Conservation (phyloP, 2,888 invertebrate species). For the Eristalis intricaria region DNA sequence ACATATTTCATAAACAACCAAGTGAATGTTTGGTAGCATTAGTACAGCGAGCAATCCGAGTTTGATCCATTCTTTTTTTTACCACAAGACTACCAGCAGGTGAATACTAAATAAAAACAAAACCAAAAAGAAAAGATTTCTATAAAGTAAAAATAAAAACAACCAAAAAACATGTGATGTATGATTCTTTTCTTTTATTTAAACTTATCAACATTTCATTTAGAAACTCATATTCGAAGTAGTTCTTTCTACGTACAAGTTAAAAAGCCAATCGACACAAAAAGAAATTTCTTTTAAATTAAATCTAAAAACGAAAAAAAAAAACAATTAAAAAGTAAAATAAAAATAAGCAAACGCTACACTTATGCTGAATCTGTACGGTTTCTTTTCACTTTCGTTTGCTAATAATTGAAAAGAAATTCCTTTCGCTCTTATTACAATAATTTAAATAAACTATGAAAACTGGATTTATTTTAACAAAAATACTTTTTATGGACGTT, state of each 20-base stretch:
- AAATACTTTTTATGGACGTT: constrained; percentile 70
- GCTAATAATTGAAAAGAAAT: constrained; percentile 17
- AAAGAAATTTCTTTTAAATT: constrained; percentile 46
- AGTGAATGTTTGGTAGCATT: too few species aligned
- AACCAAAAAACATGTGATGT: constrained; percentile 44
- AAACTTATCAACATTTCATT: constrained; percentile 67
- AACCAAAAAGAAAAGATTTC: not conserved
- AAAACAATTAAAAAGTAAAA: constrained; percentile 31
- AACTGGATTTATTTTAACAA: constrained; percentile 66
- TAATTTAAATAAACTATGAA: constrained; percentile 59
- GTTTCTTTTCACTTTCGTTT: constrained; percentile 23
- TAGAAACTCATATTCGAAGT: constrained; percentile 60
- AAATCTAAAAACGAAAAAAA: constrained; percentile 35
- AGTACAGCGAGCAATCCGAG: too few species aligned
- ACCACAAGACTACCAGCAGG: not conserved
- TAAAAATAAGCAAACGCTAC: constrained; percentile 53
- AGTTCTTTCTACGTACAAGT: constrained; percentile 56
- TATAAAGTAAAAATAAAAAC: constrained; percentile 48
- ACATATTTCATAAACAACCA: too few species aligned
- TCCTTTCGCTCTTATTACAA: constrained; percentile 34
- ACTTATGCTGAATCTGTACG: constrained; percentile 42
- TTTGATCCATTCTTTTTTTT: too few species aligned
- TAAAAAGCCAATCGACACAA: constrained; percentile 58
- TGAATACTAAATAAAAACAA: not conserved
- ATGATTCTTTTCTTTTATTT: constrained; percentile 48